Evolutionary conservation across 2,797 vertebrate genomes (phyloP), one percentile per base, ranked within the genome.

Genomic region (Sebastes variabilis): DNA sequence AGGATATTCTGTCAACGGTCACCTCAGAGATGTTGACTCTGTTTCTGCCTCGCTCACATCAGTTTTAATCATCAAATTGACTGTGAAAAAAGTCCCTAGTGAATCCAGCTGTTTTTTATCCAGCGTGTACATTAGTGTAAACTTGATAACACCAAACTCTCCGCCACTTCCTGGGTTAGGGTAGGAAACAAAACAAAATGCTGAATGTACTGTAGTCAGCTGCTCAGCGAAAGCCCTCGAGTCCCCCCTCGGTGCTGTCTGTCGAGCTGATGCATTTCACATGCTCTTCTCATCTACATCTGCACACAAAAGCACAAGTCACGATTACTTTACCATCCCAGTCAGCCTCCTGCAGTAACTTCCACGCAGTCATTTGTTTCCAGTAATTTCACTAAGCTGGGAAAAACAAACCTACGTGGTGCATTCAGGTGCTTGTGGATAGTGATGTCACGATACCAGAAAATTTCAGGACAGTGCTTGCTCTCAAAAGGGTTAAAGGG

Each of bases 1-100:
- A 72, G 74, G 67, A 74, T 81, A 72, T 75, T 34, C 66, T 75
- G 59, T 75, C 24, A 67, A 32, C 77, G 68, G 72, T 78, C 77
- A 76, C 74, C 60, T 75, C 59, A 34, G 42, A 55, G 77, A 34
- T 56, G 60, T 72, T 34, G 25, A 27, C 18, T 32, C 4, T 54
- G 14, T 66, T 46, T 76, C 60, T 12, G 36, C 79, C 16, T 25
- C 8, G 1, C 56, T 74, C 54, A 67, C 58, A 60, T 73, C 42
- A 12, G 61, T 22, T 30, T 46, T 60, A 46, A 79, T 70, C 58
- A 72, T 65, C 54, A 78, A 72, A 72, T 46, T 20, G 38, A 66
- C 49, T 66, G 64, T 75, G 34, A 49, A 64, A 64, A 55, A 77
- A 18, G n/a, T 58, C 36, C 34, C 18, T 52, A 4, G 16, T 3